Conservation (phyloP, 37 sponge, comb jelly and placozoan genomes). For the Oopsacas minuta region DNA sequence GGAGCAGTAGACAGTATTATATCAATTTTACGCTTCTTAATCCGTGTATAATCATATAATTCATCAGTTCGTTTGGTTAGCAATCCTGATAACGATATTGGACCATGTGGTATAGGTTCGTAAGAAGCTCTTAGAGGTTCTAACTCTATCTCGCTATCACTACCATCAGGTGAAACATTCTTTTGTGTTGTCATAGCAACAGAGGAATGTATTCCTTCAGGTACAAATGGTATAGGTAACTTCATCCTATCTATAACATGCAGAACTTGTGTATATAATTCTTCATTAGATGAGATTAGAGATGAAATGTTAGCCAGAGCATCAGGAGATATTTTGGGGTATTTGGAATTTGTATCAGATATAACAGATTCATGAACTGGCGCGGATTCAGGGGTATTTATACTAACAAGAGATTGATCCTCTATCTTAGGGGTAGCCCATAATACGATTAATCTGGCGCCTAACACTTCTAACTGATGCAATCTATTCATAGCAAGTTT, state of each 20-base stretch:
- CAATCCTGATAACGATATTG: not conserved
- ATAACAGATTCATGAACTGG: not conserved
- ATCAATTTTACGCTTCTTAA: not conserved
- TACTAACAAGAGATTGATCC: not conserved
- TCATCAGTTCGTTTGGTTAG: not conserved
- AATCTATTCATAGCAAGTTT: conserved; percentile 52
- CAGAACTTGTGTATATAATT: conserved; percentile 42
- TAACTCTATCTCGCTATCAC: not conserved
- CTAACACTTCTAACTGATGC: conserved; percentile 85
- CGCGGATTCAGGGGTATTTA: not conserved
- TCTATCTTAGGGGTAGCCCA: conserved; percentile 26
- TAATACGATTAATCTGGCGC: conserved; percentile 57
- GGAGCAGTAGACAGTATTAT: not conserved
- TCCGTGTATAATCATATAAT: too few species aligned
- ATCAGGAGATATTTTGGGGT: not conserved
- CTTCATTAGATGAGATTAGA: not conserved
- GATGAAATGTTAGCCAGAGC: not conserved
- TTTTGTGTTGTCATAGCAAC: not conserved
- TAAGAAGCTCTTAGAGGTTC: not conserved
- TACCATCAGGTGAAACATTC: not conserved
- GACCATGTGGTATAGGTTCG: not conserved
- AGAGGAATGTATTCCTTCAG: not conserved
- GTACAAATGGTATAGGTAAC: conserved; percentile 74
- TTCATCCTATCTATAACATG: conserved; percentile 89
- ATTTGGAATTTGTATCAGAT: not conserved